phyloP scores from a whole-genome alignment of 1,140 invertebrate genomes.

The Nixonia krombeini region DNA sequence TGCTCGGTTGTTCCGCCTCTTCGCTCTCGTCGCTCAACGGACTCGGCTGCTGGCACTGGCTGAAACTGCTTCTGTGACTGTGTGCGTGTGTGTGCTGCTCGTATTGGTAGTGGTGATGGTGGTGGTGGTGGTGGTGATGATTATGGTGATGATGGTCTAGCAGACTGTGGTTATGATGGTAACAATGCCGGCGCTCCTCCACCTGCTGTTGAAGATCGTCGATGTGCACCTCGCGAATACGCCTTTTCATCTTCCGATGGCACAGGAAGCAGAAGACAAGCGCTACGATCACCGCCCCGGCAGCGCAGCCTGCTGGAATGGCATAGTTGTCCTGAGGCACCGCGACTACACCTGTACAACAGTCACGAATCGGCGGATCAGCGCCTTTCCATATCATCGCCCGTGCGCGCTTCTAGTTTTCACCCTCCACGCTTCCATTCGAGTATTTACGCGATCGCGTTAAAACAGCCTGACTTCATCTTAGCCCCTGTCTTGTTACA shows the following conservation, averaged over 20 bases:
- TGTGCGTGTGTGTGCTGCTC: slow-evolving; percentile 53
- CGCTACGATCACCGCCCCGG: slow-evolving; percentile 55
- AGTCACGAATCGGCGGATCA: no score
- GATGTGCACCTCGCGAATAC: slow-evolving; percentile 54
- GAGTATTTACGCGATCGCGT: no score
- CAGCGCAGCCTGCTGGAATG: slow-evolving; percentile 56
- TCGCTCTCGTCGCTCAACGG: slow-evolving; percentile 63
- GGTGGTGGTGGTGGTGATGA: slow-evolving; percentile 57
- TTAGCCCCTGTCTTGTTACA: no score
- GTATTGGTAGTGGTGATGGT: slow-evolving; percentile 46
- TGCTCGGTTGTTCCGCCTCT: slow-evolving; percentile 55
- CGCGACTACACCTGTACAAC: slow-evolving; percentile 66
- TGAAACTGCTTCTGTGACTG: slow-evolving; percentile 49
- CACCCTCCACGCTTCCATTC: no score
- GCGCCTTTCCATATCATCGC: no score
- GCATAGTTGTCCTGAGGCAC: slow-evolving; percentile 67
- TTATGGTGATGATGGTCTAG: slow-evolving; percentile 52
- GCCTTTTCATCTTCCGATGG: slow-evolving; percentile 58
- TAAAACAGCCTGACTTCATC: no score
- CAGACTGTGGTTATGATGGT: slow-evolving; percentile 63
- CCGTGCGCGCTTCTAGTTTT: no score
- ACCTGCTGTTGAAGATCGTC: slow-evolving; percentile 60
- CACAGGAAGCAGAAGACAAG: slow-evolving; percentile 62
- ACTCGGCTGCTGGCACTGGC: slow-evolving; percentile 55
- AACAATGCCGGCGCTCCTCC: slow-evolving; percentile 61